Percentiles rank a stretch among this genome's conserved stretches.
phyloP scores from a whole-genome alignment of 2,888 invertebrate genomes.

The Drosophila fulvimacula region DNA sequence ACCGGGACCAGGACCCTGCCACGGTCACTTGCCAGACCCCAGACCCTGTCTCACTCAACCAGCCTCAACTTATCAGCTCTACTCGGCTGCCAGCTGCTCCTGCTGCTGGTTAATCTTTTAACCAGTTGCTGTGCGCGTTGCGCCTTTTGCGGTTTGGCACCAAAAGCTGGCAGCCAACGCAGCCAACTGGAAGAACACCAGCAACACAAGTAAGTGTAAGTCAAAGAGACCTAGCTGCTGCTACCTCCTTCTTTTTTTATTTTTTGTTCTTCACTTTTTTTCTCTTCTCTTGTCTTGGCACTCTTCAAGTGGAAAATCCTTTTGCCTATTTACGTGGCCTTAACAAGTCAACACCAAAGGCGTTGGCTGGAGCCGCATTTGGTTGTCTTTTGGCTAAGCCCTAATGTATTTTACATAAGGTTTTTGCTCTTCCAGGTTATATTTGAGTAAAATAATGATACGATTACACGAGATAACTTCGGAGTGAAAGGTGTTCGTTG shows the following conservation, averaged over 20 bases:
- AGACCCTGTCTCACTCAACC: conserved; percentile 5
- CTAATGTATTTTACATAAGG: conserved; percentile 25
- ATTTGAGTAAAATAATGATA: background rate
- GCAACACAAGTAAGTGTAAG: conserved; percentile 32
- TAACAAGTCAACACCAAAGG: conserved; percentile 63
- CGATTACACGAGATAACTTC: background rate
- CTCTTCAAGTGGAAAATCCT: conserved; percentile 81
- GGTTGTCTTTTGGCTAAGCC: conserved; percentile 49
- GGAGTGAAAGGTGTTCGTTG: background rate
- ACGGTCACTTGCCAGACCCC: conserved; percentile 59
- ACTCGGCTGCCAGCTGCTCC: conserved; percentile 14
- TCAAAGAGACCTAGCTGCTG: conserved; percentile 28
- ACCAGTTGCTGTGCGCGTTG: conserved; percentile 59
- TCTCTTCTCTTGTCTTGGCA: conserved; percentile 62
- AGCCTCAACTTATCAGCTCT: conserved; percentile 36
- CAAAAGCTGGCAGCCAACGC: conserved; percentile 61
- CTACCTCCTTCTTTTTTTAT: conserved; percentile 22
- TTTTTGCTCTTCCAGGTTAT: background rate
- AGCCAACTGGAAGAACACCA: conserved; percentile 62
- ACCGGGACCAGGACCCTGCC: conserved; percentile 10
- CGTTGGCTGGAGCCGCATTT: conserved; percentile 31
- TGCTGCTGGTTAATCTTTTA: conserved; percentile 69
- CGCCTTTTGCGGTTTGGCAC: conserved; percentile 76
- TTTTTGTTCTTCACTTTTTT: conserved; percentile 1
- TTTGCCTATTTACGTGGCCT: conserved; percentile 73